Conservation (phyloP, 53 echinoderm and acorn worm species). For the Echinometra lucunter region DNA sequence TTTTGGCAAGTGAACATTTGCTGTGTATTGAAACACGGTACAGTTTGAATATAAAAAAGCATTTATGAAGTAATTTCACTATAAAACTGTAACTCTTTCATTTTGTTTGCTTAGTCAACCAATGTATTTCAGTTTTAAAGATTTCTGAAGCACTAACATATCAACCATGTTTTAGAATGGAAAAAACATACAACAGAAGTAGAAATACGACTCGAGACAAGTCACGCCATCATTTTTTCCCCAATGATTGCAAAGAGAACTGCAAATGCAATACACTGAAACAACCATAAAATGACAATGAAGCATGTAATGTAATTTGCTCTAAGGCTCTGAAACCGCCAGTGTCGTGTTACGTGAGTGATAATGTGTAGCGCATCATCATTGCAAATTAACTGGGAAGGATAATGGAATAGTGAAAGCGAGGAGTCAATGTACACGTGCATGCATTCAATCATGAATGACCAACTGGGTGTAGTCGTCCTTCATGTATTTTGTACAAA, state of each 20-base stretch:
- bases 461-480: background rate
- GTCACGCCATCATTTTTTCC: background rate
- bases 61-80: too few relatives aligned
- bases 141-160: too few relatives aligned
- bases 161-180: too few relatives aligned
- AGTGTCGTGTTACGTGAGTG: background rate
- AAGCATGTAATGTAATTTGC: background rate
- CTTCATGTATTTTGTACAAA: too few relatives aligned
- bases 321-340: background rate
- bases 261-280: background rate
- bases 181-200: background rate
- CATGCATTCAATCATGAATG: background rate
- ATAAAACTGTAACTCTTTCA: too few relatives aligned
- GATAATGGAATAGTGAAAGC: background rate
- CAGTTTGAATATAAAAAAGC: too few relatives aligned
- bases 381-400: background rate
- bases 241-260: background rate
- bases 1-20: too few relatives aligned
- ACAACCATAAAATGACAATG: background rate
- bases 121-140: too few relatives aligned
- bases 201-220: background rate
- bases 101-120: too few relatives aligned
- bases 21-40: too few relatives aligned
- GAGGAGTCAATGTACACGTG: background rate
- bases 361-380: background rate